Evolutionary conservation across 2,113 vertebrate genomes (phyloP), one percentile per base, ranked within the genome.

Genomic region (Trematomus loennbergii): DNA sequence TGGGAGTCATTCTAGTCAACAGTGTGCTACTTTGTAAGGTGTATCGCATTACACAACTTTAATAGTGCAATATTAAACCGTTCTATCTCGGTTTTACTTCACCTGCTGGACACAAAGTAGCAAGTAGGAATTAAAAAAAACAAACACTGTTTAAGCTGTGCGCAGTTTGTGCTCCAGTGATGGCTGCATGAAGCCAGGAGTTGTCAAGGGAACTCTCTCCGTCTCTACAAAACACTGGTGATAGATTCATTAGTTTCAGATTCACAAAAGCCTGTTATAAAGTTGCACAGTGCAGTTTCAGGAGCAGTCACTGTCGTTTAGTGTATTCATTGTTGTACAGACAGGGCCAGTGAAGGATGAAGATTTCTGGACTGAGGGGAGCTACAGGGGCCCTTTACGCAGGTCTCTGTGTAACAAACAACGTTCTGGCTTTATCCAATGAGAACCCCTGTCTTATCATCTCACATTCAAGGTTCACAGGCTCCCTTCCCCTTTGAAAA

Each of bases 281-380:
- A 74, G 68, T 57, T 81, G 70, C 69, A 64, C 70, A 25, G 78
- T 48, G 52, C 75, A 77, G 60, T 80, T 75, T 78, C 83, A 92
- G 81, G 72, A 79, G 29, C 72, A 86, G 91, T 94, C 95, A 93
- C 87, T 91, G 88, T 87, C 5, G 72, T 49, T 94, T 83, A 94
- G 88, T 72, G 88, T 91, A 89, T 87, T 54, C 79, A 33, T 67
- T 82, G 79, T 79, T 71, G 72, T 62, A 82, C 71, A 49, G 77
- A 87, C 84, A 74, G 70, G 74, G 75, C 86, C 87, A 93, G 82
- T 90, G 90, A 85, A 90, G 93, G 93, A 90, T 90, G 88, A 87
- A 82, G 84, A 92, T 92, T 81, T 79, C 65, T 70, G 79, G 53
- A 63, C 69, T 73, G 78, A 54, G 79, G 81, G 16, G 86, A 82